phyloP scores from a whole-genome alignment of 2,888 invertebrate genomes.

The Ophion costatus region DNA sequence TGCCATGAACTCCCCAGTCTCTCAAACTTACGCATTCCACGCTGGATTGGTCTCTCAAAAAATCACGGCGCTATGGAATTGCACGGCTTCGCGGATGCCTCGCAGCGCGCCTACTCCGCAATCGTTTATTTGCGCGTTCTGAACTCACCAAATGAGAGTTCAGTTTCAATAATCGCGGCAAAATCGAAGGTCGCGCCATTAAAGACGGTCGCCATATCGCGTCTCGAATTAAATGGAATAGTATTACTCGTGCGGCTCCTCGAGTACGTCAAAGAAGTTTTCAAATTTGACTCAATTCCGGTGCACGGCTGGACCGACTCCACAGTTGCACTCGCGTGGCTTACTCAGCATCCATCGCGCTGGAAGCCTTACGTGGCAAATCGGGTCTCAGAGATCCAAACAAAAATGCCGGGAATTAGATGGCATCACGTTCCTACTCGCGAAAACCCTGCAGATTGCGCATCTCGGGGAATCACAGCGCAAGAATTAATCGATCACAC shows the following conservation, averaged over 20 bases:
- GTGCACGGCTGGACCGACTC: conserved; percentile 68
- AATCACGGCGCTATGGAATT: conserved; percentile 16
- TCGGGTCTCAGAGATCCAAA: conserved; percentile 73
- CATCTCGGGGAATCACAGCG: conserved; percentile 72
- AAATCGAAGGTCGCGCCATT: conserved; percentile 37
- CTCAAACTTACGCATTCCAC: conserved; percentile 41
- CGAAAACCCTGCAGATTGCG: conserved; percentile 76
- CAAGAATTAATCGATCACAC: conserved; percentile 59
- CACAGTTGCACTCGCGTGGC: conserved; percentile 69
- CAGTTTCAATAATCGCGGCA: not conserved
- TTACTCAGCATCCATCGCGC: conserved; percentile 63
- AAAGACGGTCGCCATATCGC: no score
- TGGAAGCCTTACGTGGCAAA: conserved; percentile 62
- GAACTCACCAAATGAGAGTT: no score
- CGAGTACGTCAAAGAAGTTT: conserved; percentile 25
- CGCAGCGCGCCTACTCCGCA: conserved; percentile 52
- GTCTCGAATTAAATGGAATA: no score
- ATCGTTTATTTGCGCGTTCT: not conserved
- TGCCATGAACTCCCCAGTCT: conserved; percentile 24
- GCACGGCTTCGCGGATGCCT: conserved; percentile 54
- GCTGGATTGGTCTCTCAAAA: conserved; percentile 39
- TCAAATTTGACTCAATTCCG: not conserved
- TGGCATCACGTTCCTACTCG: conserved; percentile 74
- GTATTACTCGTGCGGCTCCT: no score
- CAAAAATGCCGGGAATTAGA: conserved; percentile 58